These are phyloP conservation scores for Eretmocerus hayati DNA, from an alignment of 2,888 invertebrate species.

Conservation along the genomic window DNA sequence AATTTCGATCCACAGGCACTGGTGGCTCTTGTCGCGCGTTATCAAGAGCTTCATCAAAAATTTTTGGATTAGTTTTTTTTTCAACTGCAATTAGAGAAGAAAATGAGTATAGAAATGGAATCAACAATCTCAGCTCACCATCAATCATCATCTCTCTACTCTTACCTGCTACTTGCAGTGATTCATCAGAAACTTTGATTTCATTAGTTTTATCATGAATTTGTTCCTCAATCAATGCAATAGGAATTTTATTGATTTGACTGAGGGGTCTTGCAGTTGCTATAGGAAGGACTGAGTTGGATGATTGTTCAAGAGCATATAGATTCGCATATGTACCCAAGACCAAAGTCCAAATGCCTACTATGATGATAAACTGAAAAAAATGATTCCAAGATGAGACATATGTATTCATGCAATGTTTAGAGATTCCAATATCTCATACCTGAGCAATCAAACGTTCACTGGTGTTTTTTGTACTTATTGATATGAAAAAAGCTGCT, in stretches of 20 bases:
- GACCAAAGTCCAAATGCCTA: constrained; percentile 82
- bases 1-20: constrained; percentile 40
- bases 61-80: constrained; percentile 20
- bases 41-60: constrained; percentile 22
- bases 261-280: constrained; percentile 32
- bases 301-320: constrained; percentile 62
- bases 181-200: constrained; percentile 16
- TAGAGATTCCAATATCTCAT: constrained; percentile 17
- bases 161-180: constrained; percentile 11
- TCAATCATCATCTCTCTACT: no score
- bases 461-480: constrained; percentile 76
- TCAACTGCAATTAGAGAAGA: constrained; percentile 22
- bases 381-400: not conserved
- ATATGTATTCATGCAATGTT: constrained; percentile 1
- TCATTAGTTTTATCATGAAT: constrained; percentile 23
- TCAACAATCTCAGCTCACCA: no score
- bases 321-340: constrained; percentile 86
- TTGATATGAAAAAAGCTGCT: constrained; percentile 77
- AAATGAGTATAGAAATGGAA: not conserved
- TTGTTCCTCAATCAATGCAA: constrained; percentile 33
- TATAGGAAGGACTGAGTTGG: constrained; percentile 37
- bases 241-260: constrained; percentile 37
- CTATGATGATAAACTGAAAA: constrained; percentile 61
- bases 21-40: constrained; percentile 42
- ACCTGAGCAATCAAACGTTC: constrained; percentile 80